These are phyloP conservation scores for Heliconius hermathena DNA, from an alignment of 1,140 invertebrate species.

Conservation along the genomic window DNA sequence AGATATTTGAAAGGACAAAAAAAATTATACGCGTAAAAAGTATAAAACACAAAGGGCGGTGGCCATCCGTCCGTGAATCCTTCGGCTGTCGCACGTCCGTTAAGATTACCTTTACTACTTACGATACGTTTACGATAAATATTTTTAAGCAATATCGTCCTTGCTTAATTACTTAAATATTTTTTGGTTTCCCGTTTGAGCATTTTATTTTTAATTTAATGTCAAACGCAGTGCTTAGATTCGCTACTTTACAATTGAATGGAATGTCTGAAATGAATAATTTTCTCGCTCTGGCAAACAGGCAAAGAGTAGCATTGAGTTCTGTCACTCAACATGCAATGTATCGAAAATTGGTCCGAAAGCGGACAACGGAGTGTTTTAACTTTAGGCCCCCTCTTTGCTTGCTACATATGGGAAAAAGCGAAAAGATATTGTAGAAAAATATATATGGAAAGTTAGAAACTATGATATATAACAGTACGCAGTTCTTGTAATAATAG, in stretches of 20 bases:
- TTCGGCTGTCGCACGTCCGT: conserved; percentile 40
- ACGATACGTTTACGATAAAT: neutral
- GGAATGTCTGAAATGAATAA: too few relatives aligned
- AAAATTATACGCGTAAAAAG: conserved; percentile 27
- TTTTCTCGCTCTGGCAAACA: too few relatives aligned
- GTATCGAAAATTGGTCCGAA: neutral
- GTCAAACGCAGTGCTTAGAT: too few relatives aligned
- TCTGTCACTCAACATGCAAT: neutral
- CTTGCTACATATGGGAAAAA: too few relatives aligned
- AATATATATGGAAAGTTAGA: too few relatives aligned
- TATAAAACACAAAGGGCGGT: conserved; percentile 30
- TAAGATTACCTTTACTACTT: neutral
- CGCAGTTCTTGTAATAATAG: too few relatives aligned
- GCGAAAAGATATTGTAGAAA: too few relatives aligned
- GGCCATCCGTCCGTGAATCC: conserved; percentile 39
- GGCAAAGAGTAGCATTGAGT: neutral
- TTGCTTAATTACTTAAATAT: neutral
- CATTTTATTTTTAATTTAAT: too few relatives aligned
- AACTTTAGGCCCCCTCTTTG: too few relatives aligned
- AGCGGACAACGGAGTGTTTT: too few relatives aligned
- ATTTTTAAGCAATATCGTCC: neutral
- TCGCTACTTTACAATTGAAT: too few relatives aligned
- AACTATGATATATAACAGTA: too few relatives aligned
- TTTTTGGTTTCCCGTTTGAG: neutral
- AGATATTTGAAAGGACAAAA: conserved; percentile 33